Evolutionary conservation across 1,140 invertebrate genomes (phyloP), one percentile per base, ranked within the genome.

Genomic region (Cotesia typhae): DNA sequence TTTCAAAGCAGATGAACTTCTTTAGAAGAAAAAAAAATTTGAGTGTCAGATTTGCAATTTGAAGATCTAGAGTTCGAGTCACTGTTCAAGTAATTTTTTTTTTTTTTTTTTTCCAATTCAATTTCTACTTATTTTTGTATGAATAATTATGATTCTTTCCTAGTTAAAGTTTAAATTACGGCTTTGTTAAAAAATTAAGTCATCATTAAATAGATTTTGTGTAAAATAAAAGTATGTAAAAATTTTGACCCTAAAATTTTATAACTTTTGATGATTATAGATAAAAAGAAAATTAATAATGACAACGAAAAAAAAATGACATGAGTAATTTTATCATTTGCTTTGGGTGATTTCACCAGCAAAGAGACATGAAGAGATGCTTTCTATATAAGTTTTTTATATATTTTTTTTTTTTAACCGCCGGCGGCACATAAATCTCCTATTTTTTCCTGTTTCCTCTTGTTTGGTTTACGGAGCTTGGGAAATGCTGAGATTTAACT

Each of bases 51-150:
- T 28, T 28, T 28, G 28, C 28, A 28, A 75, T 74, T 67, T 74
- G 67, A 76, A 72, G 75, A 72, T 76, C 75, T 89, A 90, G 89
- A 89, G 90, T 91, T 91, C 90, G 90, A 91, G 89, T 90, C 90
- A 90, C 90, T 91, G 90, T 89, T 91, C 90, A 90, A 14, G 36
- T n/a, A 71, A 74, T 59, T 51, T 60, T 71, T 59, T 69, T 75
- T 66, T 77, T 76, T 41, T 41, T 41, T 41, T 41, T 41, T 9
- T 41, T 47, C 9, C 2, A 9, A 47, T 2, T 9, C 36, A 67
- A 14, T 71, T 37, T 10, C 57, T 53, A 36, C 38, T 12, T 59
- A 74, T 59, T 60, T 60, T 37, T 35, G 63, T 67, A 55, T 38
- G 52, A 14, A 14, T 70, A 35, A 17, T 37, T 55, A 20, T 64